Evolutionary conservation across 2,888 invertebrate genomes (phyloP).

Genomic region (Synergus laeviventris): DNA sequence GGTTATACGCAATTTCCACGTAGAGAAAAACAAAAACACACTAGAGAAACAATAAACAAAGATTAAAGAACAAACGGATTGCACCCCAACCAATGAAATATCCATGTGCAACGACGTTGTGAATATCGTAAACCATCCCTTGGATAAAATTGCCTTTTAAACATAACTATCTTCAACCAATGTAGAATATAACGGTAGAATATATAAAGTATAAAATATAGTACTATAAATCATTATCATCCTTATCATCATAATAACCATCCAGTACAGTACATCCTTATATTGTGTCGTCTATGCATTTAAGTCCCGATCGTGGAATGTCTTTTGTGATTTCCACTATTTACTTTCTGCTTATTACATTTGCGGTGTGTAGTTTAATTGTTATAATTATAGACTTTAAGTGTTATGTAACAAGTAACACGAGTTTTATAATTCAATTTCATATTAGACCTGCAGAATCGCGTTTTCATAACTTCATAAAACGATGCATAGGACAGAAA

Average conservation of each 20-base stretch:
- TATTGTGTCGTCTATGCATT: slow-evolving; percentile 70
- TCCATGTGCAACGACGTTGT: slow-evolving; percentile 72
- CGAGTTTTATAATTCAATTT: slow-evolving; percentile 66
- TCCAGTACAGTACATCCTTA: slow-evolving; percentile 65
- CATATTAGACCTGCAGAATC: slow-evolving; percentile 66
- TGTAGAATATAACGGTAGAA: slow-evolving; percentile 70
- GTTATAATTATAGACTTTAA: slow-evolving; percentile 68
- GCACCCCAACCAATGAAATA: slow-evolving; percentile 72
- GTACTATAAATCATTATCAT: slow-evolving; percentile 67
- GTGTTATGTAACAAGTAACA: slow-evolving; percentile 70
- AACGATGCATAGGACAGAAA: slow-evolving; percentile 66
- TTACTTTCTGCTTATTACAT: slow-evolving; percentile 65
- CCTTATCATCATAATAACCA: slow-evolving; percentile 50
- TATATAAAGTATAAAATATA: slow-evolving; percentile 74
- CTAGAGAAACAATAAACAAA: slow-evolving; percentile 58
- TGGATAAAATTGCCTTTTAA: slow-evolving; percentile 68
- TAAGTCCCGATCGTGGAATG: slow-evolving; percentile 76
- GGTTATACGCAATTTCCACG: slow-evolving; percentile 51
- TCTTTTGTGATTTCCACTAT: slow-evolving; percentile 72
- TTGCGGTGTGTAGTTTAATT: slow-evolving; percentile 65
- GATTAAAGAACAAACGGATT: slow-evolving; percentile 69
- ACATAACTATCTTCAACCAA: slow-evolving; percentile 69
- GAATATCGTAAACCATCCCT: slow-evolving; percentile 68
- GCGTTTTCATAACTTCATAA: slow-evolving; percentile 47
- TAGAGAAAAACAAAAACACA: slow-evolving; percentile 52